phyloP scores from a whole-genome alignment of 2,113 vertebrate genomes.

The Thermophis baileyi region DNA sequence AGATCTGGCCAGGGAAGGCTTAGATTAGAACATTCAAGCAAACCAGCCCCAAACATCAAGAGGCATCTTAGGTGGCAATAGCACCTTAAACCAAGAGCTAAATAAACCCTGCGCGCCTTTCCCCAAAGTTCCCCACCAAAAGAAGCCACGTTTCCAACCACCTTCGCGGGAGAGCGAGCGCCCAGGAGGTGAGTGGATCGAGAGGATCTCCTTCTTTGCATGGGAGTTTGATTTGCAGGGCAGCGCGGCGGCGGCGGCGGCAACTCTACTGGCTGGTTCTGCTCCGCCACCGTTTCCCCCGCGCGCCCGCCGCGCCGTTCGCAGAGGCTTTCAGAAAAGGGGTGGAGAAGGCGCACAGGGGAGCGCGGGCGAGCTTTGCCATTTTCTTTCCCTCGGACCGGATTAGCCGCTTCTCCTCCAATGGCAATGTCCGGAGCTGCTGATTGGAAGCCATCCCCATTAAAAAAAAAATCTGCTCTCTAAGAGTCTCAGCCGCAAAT shows the following conservation, averaged over 20 bases:
- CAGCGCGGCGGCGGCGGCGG: not conserved
- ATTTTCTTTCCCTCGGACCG: conserved; percentile 68
- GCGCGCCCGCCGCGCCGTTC: not conserved
- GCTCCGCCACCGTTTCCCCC: not conserved
- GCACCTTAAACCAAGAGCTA: not conserved
- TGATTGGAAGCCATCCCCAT: conserved; percentile 71
- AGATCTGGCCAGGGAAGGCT: not conserved
- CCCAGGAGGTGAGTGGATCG: conserved; percentile 7
- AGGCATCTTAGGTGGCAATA: not conserved
- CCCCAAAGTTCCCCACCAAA: conserved; percentile 27
- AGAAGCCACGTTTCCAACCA: conserved; percentile 3
- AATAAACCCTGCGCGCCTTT: not conserved
- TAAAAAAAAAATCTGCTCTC: not conserved
- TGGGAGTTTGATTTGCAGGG: not conserved
- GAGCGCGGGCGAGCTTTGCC: conserved; percentile 50
- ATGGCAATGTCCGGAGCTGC: conserved; percentile 65
- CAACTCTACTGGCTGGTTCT: not conserved
- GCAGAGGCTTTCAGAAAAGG: not conserved
- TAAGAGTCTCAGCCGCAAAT: not conserved
- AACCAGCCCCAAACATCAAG: not conserved
- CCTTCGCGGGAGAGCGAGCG: not conserved
- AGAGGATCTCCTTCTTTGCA: conserved; percentile 5
- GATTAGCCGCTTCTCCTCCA: conserved; percentile 71
- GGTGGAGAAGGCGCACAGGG: not conserved
- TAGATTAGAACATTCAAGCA: too few relatives aligned